Evolutionary conservation across 2,797 vertebrate species (phyloP).

Genomic region (Anguilla megastoma): DNA sequence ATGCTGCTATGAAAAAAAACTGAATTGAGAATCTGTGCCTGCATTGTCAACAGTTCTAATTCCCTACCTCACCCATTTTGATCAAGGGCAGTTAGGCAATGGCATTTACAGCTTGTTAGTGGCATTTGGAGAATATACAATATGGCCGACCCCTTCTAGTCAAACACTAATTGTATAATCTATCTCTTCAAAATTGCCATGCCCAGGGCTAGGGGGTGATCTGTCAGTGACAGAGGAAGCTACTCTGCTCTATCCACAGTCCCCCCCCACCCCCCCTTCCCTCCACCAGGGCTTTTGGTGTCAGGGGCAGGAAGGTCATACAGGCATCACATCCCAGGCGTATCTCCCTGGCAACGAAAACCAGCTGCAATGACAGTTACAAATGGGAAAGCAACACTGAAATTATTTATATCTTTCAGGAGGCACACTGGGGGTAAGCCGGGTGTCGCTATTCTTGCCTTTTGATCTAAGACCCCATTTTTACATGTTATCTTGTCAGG

Average conservation of each 20-base stretch:
- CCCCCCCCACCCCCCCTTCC: conserved; percentile 54
- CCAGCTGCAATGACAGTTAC: conserved; percentile 47
- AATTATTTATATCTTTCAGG: conserved; percentile 64
- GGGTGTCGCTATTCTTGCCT: conserved; percentile 52
- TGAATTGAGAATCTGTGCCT: not conserved
- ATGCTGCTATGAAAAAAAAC: conserved; percentile 1
- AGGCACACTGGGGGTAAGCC: conserved; percentile 27
- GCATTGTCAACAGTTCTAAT: not conserved
- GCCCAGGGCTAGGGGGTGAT: conserved; percentile 51
- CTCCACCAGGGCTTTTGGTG: conserved; percentile 45
- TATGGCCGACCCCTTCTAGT: conserved; percentile 44
- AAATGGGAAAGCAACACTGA: conserved; percentile 46
- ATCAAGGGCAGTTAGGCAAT: conserved; percentile 23
- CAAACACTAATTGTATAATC: conserved; percentile 71
- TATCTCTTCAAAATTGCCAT: conserved; percentile 65
- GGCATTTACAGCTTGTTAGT: conserved; percentile 66
- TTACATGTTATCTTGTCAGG: conserved; percentile 68
- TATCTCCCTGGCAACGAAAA: conserved; percentile 51
- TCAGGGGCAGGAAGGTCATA: conserved; percentile 58
- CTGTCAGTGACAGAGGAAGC: conserved; percentile 60
- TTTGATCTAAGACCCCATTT: conserved; percentile 62
- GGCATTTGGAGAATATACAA: conserved; percentile 52
- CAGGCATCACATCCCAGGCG: conserved; percentile 56
- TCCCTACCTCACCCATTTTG: not conserved
- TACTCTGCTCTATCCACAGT: conserved; percentile 55